Percentiles rank a stretch among this genome's conserved stretches.
phyloP scores from a whole-genome alignment of 2,797 vertebrate species.

The Pelobates cultripes region DNA sequence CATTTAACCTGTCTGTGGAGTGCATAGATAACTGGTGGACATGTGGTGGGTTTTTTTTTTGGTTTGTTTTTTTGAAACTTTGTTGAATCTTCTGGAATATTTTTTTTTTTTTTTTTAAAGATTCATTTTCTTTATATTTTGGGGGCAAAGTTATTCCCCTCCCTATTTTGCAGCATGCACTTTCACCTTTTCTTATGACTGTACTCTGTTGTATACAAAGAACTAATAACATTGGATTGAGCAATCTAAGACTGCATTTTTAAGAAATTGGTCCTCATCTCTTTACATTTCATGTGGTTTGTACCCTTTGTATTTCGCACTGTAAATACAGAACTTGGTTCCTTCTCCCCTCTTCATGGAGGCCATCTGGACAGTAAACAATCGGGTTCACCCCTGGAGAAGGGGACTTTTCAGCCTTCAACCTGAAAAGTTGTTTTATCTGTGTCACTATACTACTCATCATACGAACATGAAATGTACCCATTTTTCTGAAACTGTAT shows the following conservation, averaged over 20 bases:
- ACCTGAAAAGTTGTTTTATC: too few species aligned
- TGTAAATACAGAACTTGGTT: neutral
- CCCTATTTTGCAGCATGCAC: conserved; percentile 51
- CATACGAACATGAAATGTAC: too few species aligned
- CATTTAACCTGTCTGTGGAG: conserved; percentile 2
- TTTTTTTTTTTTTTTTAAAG: neutral
- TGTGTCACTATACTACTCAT: too few species aligned
- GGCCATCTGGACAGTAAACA: too few species aligned
- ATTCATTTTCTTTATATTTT: conserved; percentile 26
- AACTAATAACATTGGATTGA: neutral
- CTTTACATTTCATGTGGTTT: conserved; percentile 33
- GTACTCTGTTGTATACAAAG: conserved; percentile 30
- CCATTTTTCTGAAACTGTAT: too few species aligned
- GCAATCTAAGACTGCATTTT: neutral
- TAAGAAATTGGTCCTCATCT: neutral
- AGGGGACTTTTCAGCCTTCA: too few species aligned
- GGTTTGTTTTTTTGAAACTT: conserved; percentile 3
- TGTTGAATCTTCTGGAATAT: neutral
- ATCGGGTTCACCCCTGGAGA: too few species aligned
- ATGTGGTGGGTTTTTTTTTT: conserved; percentile 17
- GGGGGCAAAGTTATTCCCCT: conserved; percentile 16
- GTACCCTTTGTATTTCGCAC: neutral
- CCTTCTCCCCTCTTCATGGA: too few species aligned
- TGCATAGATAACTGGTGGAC: conserved; percentile 10
- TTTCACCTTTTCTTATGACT: conserved; percentile 48